Conservation (phyloP, 2,888 invertebrate species). For the Tryphoninae sp. region DNA sequence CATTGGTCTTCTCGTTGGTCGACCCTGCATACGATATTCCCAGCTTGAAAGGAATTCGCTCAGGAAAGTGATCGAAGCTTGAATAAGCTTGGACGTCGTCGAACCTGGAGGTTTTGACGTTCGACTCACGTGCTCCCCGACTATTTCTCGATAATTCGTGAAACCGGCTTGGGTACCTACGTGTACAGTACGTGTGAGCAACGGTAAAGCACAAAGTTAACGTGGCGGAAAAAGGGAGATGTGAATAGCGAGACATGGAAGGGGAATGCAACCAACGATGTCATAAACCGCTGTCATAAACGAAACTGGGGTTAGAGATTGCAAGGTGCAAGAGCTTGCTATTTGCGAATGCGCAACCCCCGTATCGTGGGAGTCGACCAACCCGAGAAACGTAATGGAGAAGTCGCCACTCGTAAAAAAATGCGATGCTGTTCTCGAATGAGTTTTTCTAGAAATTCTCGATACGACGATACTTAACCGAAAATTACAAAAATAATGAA, state of each 20-base stretch:
- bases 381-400: too few species aligned
- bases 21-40: constrained; percentile 8
- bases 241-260: constrained; percentile 2
- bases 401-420: too few species aligned
- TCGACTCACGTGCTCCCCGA: constrained; percentile 18
- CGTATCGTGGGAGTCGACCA: neutral
- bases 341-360: constrained; percentile 26
- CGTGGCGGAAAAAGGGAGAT: neutral
- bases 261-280: constrained; percentile 27
- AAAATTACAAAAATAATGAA: too few species aligned
- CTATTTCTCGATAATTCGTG: constrained; percentile 39
- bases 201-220: constrained; percentile 9
- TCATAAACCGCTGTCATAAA: constrained; percentile 52
- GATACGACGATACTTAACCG: too few species aligned
- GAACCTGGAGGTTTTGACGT: constrained; percentile 20
- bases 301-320: constrained; percentile 44
- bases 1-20: constrained; percentile 27
- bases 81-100: neutral
- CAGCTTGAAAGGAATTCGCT: constrained; percentile 16
- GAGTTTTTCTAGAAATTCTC: too few species aligned
- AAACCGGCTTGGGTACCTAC: constrained; percentile 1
- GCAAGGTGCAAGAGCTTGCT: constrained; percentile 38
- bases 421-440: too few species aligned
- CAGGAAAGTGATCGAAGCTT: constrained; percentile 5
- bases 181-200: neutral